Evolutionary conservation across 92 coral and sea anemone genomes (phyloP), one percentile per base, ranked within the genome.

Genomic region (Porites evermanni): DNA sequence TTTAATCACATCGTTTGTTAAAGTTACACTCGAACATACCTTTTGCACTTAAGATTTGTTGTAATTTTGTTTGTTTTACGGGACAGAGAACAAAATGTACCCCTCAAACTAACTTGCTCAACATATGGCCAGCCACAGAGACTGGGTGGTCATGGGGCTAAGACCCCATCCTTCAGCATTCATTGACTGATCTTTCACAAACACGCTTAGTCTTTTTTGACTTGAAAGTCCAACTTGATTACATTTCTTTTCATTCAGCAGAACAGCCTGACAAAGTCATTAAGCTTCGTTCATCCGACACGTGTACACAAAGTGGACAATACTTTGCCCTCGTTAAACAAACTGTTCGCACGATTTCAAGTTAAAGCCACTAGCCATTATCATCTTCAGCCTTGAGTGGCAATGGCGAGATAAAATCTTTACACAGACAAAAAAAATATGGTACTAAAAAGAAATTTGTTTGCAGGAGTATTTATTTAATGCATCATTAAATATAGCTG

Each of bases 211-310:
- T 21, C 58, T 11, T 26, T 64, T 79, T 11, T 32, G 44, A 10
- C 20, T 20, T 2, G 60, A 11, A 52, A 21, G 59, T 11, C 16
- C 20, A 29, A 64, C 47, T 64, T 64, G 63, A 79, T 64, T 47
- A n/a, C 72, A 16, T n/a, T 26, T 12, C 50, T 47, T 64, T 79
- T 79, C 63, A 65, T 16, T 20, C 20, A 21, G 12, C 16, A 77
- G 32, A 77, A 77, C 54, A 23, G 68, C 20, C 21, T n/a, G 44
- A 64, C 71, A 65, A 64, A 79, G 70, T 11, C 19, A 20, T 20
- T 64, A 65, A 79, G 12, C 83, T 54, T 14, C 1, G 32, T 64
- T 79, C 7, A 64, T 65, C 58, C 32, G 44, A 78, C 71, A 77
- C 29, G 70, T 63, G 70, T 38, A 24, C 44, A 9, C 53, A 64